A percentile compares a stretch with the other conserved stretches of the same genome.
phyloP scores from a whole-genome alignment of 2,113 vertebrate species.

The Phoenicopterus ruber region DNA sequence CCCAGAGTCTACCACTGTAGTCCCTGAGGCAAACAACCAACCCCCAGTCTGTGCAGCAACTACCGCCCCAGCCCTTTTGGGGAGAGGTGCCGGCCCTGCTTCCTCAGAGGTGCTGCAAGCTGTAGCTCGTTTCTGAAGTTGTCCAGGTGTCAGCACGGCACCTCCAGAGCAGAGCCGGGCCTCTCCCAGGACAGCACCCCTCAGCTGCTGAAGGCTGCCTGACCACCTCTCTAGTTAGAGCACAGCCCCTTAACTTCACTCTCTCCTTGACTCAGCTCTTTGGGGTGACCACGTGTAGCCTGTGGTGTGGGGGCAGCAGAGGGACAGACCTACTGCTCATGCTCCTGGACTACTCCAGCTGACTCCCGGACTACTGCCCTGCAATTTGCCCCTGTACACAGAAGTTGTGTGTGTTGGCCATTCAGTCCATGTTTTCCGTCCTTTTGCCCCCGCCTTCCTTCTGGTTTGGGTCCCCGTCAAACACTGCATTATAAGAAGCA shows the following conservation, averaged over 20 bases:
- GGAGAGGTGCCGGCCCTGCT: neutral
- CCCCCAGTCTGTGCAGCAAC: rapidly evolving
- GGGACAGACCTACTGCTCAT: neutral
- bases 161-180: neutral
- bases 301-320: rapidly evolving
- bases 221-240: no score
- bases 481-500: rapidly evolving
- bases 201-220: neutral
- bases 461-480: neutral
- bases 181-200: neutral
- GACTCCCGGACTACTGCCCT: neutral
- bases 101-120: neutral
- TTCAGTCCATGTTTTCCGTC: neutral
- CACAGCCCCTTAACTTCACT: neutral
- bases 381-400: neutral
- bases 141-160: neutral
- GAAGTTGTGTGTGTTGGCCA: rapidly evolving
- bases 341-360: neutral
- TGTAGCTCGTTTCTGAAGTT: neutral
- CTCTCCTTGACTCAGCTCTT: neutral
- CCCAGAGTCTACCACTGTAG: neutral
- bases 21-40: neutral
- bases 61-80: neutral
- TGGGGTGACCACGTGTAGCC: rapidly evolving
- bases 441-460: neutral